A percentile compares a stretch with the other conserved stretches of the same genome.
Evolutionary conservation across 2,888 invertebrate species (phyloP).

Genomic region (Caenorhabditis sp.): DNA sequence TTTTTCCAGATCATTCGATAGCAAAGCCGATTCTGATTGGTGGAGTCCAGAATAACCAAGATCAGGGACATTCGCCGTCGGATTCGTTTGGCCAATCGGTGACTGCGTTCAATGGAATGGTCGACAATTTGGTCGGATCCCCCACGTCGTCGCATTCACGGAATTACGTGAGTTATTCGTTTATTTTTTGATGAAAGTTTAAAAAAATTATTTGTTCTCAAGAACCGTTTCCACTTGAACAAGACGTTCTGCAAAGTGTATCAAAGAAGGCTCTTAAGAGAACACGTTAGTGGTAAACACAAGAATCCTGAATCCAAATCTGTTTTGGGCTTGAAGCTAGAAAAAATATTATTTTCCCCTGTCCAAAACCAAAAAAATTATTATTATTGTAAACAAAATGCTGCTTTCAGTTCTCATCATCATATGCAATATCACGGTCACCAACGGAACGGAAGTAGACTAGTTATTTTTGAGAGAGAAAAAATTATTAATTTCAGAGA

Average conservation of each 20-base stretch:
- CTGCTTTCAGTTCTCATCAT: slow-evolving; percentile 19
- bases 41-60: slow-evolving; percentile 13
- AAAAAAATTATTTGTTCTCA: too few relatives aligned
- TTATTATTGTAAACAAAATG: not conserved
- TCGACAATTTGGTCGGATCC: slow-evolving; percentile 94
- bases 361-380: too few relatives aligned
- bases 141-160: slow-evolving; percentile 60
- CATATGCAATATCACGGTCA: slow-evolving; percentile 32
- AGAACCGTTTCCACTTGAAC: too few relatives aligned
- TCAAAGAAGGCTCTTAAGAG: too few relatives aligned
- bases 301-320: too few relatives aligned
- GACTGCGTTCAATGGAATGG: slow-evolving; percentile 95
- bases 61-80: slow-evolving; percentile 80
- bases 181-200: not conserved
- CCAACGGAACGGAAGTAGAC: slow-evolving; percentile 32
- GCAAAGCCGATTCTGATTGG: slow-evolving; percentile 86
- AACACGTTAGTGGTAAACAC: too few relatives aligned
- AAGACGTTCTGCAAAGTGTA: too few relatives aligned
- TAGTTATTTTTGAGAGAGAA: not conserved
- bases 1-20: slow-evolving; percentile 83
- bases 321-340: too few relatives aligned
- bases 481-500: slow-evolving; percentile 17
- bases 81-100: slow-evolving; percentile 85
- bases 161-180: slow-evolving; percentile 33
- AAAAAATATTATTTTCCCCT: too few relatives aligned